Evolutionary conservation across 2,113 vertebrate genomes (phyloP).

Genomic region (Tonatia bakeri): DNA sequence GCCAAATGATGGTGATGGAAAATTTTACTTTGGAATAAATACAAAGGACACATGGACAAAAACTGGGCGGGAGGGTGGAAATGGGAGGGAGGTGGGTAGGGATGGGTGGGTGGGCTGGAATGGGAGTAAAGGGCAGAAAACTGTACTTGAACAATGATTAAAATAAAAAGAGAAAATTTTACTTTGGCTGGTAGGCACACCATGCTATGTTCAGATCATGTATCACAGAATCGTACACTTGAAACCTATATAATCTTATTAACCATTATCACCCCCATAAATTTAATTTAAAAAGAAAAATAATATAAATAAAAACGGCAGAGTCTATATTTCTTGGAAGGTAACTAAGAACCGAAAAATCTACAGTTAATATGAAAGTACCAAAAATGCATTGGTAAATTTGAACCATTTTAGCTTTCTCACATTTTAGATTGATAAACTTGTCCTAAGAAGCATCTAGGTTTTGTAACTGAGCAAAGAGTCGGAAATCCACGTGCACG

Average conservation of each 20-base stretch:
- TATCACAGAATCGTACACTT: neutral
- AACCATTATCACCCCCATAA: neutral
- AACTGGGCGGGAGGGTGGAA: no score
- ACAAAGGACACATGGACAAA: no score
- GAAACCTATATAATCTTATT: neutral
- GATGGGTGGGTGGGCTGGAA: no score
- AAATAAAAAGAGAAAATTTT: no score
- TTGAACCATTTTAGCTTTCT: neutral
- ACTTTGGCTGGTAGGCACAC: neutral
- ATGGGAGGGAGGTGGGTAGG: no score
- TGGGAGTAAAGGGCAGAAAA: no score
- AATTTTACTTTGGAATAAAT: neutral
- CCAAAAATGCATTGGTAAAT: neutral
- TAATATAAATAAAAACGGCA: neutral
- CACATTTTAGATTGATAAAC: neutral
- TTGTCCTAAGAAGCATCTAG: neutral
- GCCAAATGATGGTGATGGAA: neutral
- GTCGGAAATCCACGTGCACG: neutral
- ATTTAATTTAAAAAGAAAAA: neutral
- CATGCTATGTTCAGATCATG: neutral
- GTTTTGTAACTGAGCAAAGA: neutral
- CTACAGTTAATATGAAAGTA: neutral
- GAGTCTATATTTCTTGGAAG: neutral
- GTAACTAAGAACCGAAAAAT: neutral
- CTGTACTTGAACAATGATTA: no score